phyloP scores from a whole-genome alignment of 2,888 invertebrate species.

The Lymantria dispar region DNA sequence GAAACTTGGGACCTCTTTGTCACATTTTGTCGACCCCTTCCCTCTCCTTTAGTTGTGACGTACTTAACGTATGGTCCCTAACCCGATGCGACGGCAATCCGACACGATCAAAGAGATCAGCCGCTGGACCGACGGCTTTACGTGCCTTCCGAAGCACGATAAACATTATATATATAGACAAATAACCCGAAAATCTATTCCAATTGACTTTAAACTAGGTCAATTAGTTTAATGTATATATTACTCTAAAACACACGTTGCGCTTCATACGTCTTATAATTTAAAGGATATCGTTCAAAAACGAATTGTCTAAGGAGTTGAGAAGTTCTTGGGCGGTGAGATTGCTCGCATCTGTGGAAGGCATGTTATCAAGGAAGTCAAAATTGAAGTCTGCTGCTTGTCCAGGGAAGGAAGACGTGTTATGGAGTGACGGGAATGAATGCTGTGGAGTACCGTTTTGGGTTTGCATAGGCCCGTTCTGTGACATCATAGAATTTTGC shows the following conservation, averaged over 20 bases:
- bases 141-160: background rate
- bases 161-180: conserved; percentile 25
- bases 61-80: too few species aligned
- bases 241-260: conserved; percentile 23
- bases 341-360: conserved; percentile 87
- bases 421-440: conserved; percentile 60
- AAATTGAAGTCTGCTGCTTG: conserved; percentile 88
- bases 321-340: conserved; percentile 92
- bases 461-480: conserved; percentile 37
- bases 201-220: conserved; percentile 43
- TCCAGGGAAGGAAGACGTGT: conserved; percentile 72
- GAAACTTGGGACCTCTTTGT: too few species aligned
- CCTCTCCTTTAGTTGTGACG: too few species aligned
- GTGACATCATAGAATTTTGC: conserved; percentile 51
- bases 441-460: conserved; percentile 36
- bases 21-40: too few species aligned
- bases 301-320: conserved; percentile 91
- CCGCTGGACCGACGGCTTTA: background rate
- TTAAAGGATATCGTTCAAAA: conserved; percentile 85
- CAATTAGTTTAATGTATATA: conserved; percentile 31
- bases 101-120: conserved; percentile 4
- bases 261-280: conserved; percentile 7
- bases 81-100: conserved; percentile 1
- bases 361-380: conserved; percentile 93
- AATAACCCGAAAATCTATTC: conserved; percentile 35